Base-by-base conservation (phyloP, 2,113 vertebrate species). In the Cyprinodon variegatus region DNA sequence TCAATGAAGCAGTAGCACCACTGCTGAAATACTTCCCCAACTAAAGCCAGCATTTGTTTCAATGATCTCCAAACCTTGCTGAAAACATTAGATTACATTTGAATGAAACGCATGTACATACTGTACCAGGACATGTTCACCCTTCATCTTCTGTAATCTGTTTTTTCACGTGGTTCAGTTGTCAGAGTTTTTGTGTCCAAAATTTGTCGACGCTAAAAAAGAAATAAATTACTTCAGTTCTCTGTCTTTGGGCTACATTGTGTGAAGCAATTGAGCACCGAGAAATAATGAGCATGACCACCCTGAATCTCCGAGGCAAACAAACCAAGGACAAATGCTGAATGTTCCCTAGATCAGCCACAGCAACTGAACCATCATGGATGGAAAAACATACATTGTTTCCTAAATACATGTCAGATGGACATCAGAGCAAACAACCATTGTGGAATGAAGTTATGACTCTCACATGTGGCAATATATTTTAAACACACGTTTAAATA, bases 81-180 rank as follows among this genome's bases (percentile, higher is more conserved):
- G 68, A 68, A 29, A 78, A 43, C 37, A 63, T 6, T 5, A 73
- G 20, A 72, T 45, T 61, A 57, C 20, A n/a, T 20, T 70, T 59
- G 43, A 69, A 60, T 41, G 72, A 86, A 78, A 64, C 61, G 78
- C 29, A 77, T 41, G 77, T 59, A 50, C 59, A 78, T 72, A n/a
- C n/a, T n/a, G n/a, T n/a, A 72, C 9, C 70, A 79, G 48, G 63
- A 77, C 68, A 81, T 86, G 69, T 71, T 88, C 90, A 87, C 89
- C 83, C 88, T 62, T 80, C 90, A 87, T 94, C 88, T 88, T 85
- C 84, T 85, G n/a, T 66, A 84, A 92, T 85, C 82, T 90, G 94
- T 95, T 95, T 95, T 95, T 95, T 95, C 94, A 94, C 88, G 91
- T 95, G 94, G 94, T 95, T 95, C 94, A 95, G 94, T 95, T 95